Evolutionary conservation across 2,797 vertebrate species (phyloP).

Genomic region (Dicrostonyx torquatus): DNA sequence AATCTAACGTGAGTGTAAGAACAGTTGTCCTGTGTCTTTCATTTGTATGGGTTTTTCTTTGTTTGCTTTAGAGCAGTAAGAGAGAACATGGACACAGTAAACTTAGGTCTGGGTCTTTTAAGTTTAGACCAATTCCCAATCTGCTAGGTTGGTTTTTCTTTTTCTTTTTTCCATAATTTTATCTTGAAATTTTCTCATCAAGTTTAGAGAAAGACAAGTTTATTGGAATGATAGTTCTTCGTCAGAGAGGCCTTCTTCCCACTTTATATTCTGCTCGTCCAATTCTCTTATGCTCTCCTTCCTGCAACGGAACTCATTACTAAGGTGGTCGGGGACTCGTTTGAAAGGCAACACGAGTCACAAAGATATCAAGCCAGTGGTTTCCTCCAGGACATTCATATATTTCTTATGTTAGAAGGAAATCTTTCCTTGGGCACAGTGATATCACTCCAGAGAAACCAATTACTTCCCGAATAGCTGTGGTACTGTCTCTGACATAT

Average conservation of each 20-base stretch:
- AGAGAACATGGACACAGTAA: conserved; percentile 67
- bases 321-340: conserved; percentile 71
- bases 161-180: conserved; percentile 55
- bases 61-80: conserved; percentile 64
- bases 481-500: conserved; percentile 74
- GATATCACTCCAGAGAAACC: conserved; percentile 78
- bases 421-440: conserved; percentile 66
- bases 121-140: conserved; percentile 53
- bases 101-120: conserved; percentile 63
- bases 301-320: conserved; percentile 78
- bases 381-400: conserved; percentile 80
- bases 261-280: conserved; percentile 51
- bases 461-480: conserved; percentile 73
- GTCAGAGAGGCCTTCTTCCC: not conserved
- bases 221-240: conserved; percentile 22
- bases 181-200: conserved; percentile 59
- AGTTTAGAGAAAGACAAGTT: conserved; percentile 76
- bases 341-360: conserved; percentile 79
- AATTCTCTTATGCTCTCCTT: conserved; percentile 61
- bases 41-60: conserved; percentile 28
- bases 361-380: conserved; percentile 77
- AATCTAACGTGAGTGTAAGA: conserved; percentile 75
- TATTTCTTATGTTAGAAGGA: conserved; percentile 79
- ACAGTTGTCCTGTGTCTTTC: conserved; percentile 32
- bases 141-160: not conserved